These are phyloP conservation scores for Adelognathus sp. DNA, from an alignment of 2,888 invertebrate species.

Conservation along the genomic window DNA sequence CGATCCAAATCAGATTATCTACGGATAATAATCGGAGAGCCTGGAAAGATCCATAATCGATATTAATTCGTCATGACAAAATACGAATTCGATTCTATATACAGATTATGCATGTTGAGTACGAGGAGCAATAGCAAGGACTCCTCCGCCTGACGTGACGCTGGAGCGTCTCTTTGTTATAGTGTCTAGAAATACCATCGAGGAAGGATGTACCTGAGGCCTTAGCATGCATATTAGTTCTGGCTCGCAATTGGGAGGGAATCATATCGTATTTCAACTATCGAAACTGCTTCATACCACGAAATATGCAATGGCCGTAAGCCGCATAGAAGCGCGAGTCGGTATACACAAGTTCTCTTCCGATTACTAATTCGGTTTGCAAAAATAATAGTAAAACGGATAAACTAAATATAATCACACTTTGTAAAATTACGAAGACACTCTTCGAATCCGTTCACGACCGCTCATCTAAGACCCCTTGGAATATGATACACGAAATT, in stretches of 20 bases:
- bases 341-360: background rate
- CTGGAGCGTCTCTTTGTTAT: conserved; percentile 45
- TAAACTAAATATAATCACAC: background rate
- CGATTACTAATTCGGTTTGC: background rate
- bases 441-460: too few relatives aligned
- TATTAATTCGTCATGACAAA: background rate
- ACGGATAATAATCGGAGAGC: conserved; percentile 21
- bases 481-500: too few relatives aligned
- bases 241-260: conserved; percentile 53
- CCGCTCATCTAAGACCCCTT: too few relatives aligned
- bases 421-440: background rate
- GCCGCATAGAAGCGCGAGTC: background rate
- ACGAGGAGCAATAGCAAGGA: conserved; percentile 7
- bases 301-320: conserved; percentile 23
- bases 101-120: background rate
- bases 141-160: conserved; percentile 53
- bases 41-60: conserved; percentile 8
- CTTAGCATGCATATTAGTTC: conserved; percentile 54
- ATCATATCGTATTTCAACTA: conserved; percentile 54
- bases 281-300: conserved; percentile 52
- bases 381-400: background rate
- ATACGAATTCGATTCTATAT: conserved; percentile 1
- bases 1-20: background rate
- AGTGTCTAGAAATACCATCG: conserved; percentile 55
- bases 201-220: conserved; percentile 47